A percentile compares a stretch with the other conserved stretches of the same genome.
These are phyloP conservation scores for Drosophila takahashii DNA, from an alignment of 1,140 invertebrate genomes.

Conservation along the genomic window DNA sequence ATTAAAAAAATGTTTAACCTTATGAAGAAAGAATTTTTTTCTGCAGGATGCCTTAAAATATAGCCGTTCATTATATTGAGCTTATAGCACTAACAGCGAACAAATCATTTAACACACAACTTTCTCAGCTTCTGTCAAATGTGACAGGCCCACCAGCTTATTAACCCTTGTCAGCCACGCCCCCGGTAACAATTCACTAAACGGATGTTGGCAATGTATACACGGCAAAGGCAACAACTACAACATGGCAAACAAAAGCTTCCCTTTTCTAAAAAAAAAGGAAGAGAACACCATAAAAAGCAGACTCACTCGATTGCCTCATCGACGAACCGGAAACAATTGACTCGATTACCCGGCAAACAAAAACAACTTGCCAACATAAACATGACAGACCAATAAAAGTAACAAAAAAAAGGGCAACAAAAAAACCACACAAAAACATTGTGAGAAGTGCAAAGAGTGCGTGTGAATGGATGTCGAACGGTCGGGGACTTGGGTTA, in stretches of 20 bases:
- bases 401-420: constrained; percentile 40
- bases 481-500: constrained; percentile 43
- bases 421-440: constrained; percentile 33
- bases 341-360: constrained; percentile 79
- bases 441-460: constrained; percentile 47
- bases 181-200: constrained; percentile 42
- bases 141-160: constrained; percentile 62
- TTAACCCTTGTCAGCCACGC: constrained; percentile 76
- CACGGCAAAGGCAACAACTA: constrained; percentile 43
- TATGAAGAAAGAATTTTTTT: too few relatives aligned
- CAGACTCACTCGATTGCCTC: constrained; percentile 81
- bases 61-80: neutral
- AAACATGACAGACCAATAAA: constrained; percentile 77
- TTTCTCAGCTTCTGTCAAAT: constrained; percentile 35
- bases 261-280: constrained; percentile 2
- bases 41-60: neutral
- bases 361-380: constrained; percentile 73
- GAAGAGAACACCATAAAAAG: constrained; percentile 64
- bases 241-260: constrained; percentile 39
- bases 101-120: constrained; percentile 28
- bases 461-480: constrained; percentile 39
- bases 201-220: constrained; percentile 70
- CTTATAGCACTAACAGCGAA: neutral
- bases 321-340: constrained; percentile 81
- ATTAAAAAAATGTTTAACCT: neutral